These are phyloP conservation scores for Drosophila algonquin DNA, from an alignment of 2,888 invertebrate species.

Conservation along the genomic window DNA sequence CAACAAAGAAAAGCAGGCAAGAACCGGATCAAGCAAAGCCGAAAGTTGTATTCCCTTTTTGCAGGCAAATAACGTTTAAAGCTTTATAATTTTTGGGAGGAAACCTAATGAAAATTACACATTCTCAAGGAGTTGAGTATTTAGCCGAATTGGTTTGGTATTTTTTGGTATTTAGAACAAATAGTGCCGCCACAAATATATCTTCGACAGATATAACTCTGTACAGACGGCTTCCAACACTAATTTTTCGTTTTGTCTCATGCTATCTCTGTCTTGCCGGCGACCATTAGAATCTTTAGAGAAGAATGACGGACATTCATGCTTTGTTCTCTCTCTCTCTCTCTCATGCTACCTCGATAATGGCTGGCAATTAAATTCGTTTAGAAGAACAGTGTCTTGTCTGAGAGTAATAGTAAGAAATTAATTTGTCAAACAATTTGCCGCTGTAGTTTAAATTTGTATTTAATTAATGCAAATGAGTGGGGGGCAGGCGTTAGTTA, in stretches of 20 bases:
- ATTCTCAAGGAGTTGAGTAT: no score
- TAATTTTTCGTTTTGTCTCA: no score
- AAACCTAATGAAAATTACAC: no score
- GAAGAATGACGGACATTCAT: background rate
- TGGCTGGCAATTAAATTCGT: constrained; percentile 61
- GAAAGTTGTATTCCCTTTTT: constrained; percentile 13
- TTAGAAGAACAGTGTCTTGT: constrained; percentile 40
- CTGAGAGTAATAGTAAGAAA: constrained; percentile 50
- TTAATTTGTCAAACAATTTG: constrained; percentile 71
- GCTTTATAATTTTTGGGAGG: background rate
- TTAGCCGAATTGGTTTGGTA: no score
- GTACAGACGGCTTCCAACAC: no score
- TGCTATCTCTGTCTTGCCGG: no score
- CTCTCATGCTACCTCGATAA: constrained; percentile 3
- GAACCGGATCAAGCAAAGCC: background rate
- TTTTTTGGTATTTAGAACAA: no score
- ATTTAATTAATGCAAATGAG: constrained; percentile 74
- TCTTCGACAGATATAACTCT: no score
- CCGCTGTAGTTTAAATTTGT: constrained; percentile 64
- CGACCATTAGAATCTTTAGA: background rate
- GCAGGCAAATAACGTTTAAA: background rate
- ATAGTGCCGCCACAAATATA: no score
- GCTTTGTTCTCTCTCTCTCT: background rate
- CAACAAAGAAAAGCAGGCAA: constrained; percentile 9
- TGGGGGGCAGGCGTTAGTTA: constrained; percentile 8